These are phyloP conservation scores for Drosophila quinaria DNA, from an alignment of 2,888 invertebrate genomes.

Conservation along the genomic window DNA sequence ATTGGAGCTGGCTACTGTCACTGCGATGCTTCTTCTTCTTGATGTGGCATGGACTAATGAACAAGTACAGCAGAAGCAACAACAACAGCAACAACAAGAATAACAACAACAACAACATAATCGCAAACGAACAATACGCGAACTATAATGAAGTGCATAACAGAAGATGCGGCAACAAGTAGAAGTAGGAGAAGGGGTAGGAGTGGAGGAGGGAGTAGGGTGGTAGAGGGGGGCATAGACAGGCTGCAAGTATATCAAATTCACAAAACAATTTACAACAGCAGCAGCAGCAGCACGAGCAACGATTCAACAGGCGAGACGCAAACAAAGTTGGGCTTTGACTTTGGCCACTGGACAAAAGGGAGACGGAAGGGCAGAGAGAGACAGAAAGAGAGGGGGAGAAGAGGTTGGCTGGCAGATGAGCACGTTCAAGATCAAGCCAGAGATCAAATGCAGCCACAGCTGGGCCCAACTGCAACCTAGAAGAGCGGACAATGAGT, in stretches of 20 bases:
- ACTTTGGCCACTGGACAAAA: neutral
- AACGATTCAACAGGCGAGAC: conserved; percentile 26
- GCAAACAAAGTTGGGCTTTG: conserved; percentile 10
- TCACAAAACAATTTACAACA: conserved; percentile 83
- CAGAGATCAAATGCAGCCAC: conserved; percentile 73
- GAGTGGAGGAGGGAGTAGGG: neutral
- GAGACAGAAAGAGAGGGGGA: neutral
- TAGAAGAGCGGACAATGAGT: conserved; percentile 13
- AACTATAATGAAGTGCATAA: conserved; percentile 54
- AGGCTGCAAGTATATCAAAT: conserved; percentile 81
- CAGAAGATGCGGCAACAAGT: conserved; percentile 12
- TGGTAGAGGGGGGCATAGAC: conserved; percentile 8
- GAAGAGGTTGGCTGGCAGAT: conserved; percentile 48
- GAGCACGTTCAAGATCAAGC: conserved; percentile 80
- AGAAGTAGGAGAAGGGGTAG: conserved; percentile 13
- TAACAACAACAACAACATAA: conserved; percentile 42
- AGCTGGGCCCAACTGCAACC: conserved; percentile 30
- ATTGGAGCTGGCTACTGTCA: conserved; percentile 54
- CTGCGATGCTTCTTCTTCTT: conserved; percentile 36
- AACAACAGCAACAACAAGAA: conserved; percentile 21
- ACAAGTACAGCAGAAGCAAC: conserved; percentile 47
- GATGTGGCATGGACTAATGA: conserved; percentile 54
- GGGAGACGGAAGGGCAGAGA: neutral
- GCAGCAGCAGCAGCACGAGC: conserved; percentile 63
- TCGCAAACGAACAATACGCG: conserved; percentile 52